Evolutionary conservation across 1,140 invertebrate species (phyloP).

Genomic region (Nasonia giraulti): DNA sequence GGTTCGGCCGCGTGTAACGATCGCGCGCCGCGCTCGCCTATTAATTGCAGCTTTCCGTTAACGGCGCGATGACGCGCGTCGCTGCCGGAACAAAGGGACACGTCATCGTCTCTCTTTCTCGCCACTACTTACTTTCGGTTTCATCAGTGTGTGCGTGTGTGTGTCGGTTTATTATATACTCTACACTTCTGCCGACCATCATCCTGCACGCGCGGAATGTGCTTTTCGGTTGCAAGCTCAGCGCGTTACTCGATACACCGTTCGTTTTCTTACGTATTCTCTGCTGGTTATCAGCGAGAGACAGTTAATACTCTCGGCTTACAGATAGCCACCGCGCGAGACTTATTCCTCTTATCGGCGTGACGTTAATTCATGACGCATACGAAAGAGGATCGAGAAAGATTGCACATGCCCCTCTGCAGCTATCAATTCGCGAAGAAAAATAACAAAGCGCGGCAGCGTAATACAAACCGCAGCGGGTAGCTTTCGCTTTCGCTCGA

Average conservation of each 20-base stretch:
- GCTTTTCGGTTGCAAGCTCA: not conserved
- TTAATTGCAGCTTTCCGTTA: conserved; percentile 9
- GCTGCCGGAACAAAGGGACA: conserved; percentile 28
- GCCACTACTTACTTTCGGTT: not conserved
- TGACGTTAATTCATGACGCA: not conserved
- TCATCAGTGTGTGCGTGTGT: not conserved
- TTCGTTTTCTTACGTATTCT: not conserved
- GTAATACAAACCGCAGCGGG: not conserved
- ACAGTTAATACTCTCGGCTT: not conserved
- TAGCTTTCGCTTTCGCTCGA: conserved; percentile 39
- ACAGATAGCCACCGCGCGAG: not conserved
- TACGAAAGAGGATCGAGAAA: not conserved
- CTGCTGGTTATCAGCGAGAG: not conserved
- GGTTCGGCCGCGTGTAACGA: not conserved
- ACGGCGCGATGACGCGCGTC: not conserved
- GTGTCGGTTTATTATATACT: no score
- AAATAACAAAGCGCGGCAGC: no score
- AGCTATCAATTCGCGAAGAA: not conserved
- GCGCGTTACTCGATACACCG: not conserved
- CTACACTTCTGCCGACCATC: not conserved
- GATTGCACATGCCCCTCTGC: not conserved
- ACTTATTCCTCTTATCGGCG: not conserved
- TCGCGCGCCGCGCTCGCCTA: not conserved
- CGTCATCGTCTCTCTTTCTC: conserved; percentile 14
- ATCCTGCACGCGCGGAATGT: not conserved